Percentiles rank a stretch among this genome's conserved stretches.
Evolutionary conservation across 2,888 invertebrate species (phyloP).

Genomic region (Meandrusa payeni): DNA sequence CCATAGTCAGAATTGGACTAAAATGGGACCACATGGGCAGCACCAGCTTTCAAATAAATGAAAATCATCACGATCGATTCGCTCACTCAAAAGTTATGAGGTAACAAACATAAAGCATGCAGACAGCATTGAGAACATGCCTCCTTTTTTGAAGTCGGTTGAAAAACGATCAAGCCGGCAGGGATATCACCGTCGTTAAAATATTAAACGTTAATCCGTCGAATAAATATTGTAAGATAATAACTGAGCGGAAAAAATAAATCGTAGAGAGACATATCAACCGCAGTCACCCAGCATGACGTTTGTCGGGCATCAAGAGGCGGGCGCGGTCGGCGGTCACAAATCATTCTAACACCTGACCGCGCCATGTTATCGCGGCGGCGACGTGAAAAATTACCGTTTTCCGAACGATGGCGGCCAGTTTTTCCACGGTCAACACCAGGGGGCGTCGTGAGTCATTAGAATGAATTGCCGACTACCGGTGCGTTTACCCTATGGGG

Average conservation of each 20-base stretch:
- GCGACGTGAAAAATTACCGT: slow-evolving; percentile 73
- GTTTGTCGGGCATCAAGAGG: slow-evolving; percentile 49
- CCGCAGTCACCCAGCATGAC: slow-evolving; percentile 32
- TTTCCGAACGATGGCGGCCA: slow-evolving; percentile 52
- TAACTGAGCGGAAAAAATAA: not conserved
- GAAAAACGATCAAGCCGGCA: no score
- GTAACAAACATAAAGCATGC: no score
- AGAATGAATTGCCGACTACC: slow-evolving; percentile 68
- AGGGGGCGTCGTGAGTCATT: slow-evolving; percentile 56
- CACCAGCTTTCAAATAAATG: no score
- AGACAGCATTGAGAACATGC: no score
- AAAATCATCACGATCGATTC: no score
- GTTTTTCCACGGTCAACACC: slow-evolving; percentile 55
- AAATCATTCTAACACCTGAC: slow-evolving; percentile 79
- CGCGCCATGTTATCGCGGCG: slow-evolving; percentile 61
- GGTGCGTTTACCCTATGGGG: slow-evolving; percentile 33
- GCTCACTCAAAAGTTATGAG: no score
- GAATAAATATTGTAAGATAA: not conserved
- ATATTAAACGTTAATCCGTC: no score
- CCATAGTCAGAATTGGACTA: no score
- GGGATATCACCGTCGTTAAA: no score
- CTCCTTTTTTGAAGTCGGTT: no score
- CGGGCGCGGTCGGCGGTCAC: slow-evolving; percentile 44
- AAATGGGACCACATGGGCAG: no score
- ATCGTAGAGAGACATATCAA: slow-evolving; percentile 15